Conservation (phyloP, 2,888 invertebrate species). For the Zootermopsis nevadensis region DNA sequence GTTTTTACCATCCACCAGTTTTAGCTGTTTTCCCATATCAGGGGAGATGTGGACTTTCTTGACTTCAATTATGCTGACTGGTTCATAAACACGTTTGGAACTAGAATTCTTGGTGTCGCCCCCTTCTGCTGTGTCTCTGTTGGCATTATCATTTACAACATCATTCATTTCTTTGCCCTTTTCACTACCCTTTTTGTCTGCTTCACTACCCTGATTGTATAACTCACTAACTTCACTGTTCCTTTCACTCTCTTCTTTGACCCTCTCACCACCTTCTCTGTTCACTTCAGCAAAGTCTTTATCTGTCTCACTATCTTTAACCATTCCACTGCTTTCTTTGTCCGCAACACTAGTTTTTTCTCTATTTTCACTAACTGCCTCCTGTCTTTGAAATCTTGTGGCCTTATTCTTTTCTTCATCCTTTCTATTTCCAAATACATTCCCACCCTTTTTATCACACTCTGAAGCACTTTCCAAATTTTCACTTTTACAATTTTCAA, state of each 20-base stretch:
- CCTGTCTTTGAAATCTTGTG: background rate
- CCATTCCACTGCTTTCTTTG: background rate
- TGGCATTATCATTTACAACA: background rate
- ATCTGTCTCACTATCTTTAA: background rate
- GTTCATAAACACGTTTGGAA: conserved; percentile 13
- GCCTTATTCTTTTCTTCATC: background rate
- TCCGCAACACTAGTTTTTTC: background rate
- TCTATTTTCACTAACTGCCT: background rate
- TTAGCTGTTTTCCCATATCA: background rate
- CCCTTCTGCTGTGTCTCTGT: background rate
- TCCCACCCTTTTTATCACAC: background rate
- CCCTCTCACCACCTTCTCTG: background rate
- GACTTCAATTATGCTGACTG: background rate
- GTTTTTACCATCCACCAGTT: background rate
- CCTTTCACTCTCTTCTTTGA: background rate
- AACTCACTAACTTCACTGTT: background rate
- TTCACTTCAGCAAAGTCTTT: background rate
- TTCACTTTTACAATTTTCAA: background rate
- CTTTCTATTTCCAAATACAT: background rate
- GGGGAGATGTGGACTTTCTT: conserved; percentile 20
- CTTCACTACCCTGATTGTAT: background rate
- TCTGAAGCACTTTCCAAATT: background rate
- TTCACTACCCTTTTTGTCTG: background rate
- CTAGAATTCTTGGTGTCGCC: background rate
- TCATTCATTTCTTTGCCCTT: background rate